Conservation (phyloP, 2,888 invertebrate species). For the Nephrocerus scutellatus region DNA sequence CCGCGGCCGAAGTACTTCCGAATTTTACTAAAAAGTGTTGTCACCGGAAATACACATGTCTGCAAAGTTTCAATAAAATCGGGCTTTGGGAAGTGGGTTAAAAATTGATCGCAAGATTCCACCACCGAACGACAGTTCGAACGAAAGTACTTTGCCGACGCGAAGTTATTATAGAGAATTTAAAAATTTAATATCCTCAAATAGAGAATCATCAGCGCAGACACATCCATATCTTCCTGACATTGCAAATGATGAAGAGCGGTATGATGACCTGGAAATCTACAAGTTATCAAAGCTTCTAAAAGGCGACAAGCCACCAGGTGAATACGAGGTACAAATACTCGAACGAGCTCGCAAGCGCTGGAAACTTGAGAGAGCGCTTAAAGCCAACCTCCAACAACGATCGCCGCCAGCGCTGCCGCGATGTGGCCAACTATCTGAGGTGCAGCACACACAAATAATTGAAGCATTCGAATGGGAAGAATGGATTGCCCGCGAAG, state of each 20-base stretch:
- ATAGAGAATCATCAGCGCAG: conserved; percentile 44
- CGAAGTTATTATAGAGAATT: neutral
- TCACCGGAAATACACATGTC: too few relatives aligned
- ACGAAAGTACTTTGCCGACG: conserved; percentile 26
- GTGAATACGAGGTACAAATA: conserved; percentile 49
- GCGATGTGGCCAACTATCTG: conserved; percentile 51
- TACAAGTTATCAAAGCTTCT: conserved; percentile 36
- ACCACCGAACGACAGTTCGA: too few relatives aligned
- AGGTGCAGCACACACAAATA: conserved; percentile 57
- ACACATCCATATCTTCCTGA: conserved; percentile 41
- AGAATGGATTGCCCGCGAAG: conserved; percentile 76
- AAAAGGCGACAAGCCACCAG: conserved; percentile 35
- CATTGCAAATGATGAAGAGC: conserved; percentile 24
- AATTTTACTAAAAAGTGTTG: too few relatives aligned
- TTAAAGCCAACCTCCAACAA: conserved; percentile 50
- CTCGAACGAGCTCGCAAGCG: conserved; percentile 64
- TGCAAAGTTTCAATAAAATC: too few relatives aligned
- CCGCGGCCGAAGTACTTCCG: too few relatives aligned
- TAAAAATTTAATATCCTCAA: neutral
- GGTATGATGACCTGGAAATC: conserved; percentile 34
- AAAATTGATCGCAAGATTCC: too few relatives aligned
- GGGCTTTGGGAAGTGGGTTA: too few relatives aligned
- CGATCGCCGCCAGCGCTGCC: too few relatives aligned
- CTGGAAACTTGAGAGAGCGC: conserved; percentile 55
- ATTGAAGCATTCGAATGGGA: conserved; percentile 74